A percentile compares a stretch with the other conserved stretches of the same genome.
Conservation (phyloP, 2,888 invertebrate genomes). For the Coenonympha glycerion region DNA sequence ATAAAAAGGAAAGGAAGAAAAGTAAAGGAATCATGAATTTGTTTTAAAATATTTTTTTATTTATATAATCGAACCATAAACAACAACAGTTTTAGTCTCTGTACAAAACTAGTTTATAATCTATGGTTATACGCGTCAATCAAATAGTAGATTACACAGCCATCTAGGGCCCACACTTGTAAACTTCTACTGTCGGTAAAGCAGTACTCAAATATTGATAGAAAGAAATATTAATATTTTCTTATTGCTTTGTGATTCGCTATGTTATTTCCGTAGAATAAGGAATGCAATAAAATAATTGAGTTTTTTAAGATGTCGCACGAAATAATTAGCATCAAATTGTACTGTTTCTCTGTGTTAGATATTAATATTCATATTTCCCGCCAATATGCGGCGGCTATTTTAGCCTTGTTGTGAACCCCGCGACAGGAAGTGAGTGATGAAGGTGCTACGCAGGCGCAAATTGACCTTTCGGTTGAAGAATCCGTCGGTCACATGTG, state of each 20-base stretch:
- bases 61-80: too few species aligned
- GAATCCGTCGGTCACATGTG: constrained; percentile 94
- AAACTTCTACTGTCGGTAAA: constrained; percentile 29
- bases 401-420: constrained; percentile 68
- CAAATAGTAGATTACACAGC: constrained; percentile 20
- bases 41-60: too few species aligned
- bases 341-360: neutral
- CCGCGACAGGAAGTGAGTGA: constrained; percentile 74
- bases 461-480: constrained; percentile 86
- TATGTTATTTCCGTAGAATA: neutral
- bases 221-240: neutral
- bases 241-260: too few species aligned
- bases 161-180: constrained; percentile 23
- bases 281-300: neutral
- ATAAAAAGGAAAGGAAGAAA: too few species aligned
- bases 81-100: neutral
- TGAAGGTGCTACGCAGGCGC: constrained; percentile 82
- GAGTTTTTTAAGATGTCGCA: neutral
- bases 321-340: neutral
- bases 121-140: constrained; percentile 22
- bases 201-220: constrained; percentile 22
- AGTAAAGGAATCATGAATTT: too few species aligned
- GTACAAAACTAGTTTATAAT: constrained; percentile 1
- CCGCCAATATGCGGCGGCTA: constrained; percentile 54
- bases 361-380: constrained; percentile 40